Conservation (phyloP, 1,140 invertebrate genomes). For the Drosophila parvula region DNA sequence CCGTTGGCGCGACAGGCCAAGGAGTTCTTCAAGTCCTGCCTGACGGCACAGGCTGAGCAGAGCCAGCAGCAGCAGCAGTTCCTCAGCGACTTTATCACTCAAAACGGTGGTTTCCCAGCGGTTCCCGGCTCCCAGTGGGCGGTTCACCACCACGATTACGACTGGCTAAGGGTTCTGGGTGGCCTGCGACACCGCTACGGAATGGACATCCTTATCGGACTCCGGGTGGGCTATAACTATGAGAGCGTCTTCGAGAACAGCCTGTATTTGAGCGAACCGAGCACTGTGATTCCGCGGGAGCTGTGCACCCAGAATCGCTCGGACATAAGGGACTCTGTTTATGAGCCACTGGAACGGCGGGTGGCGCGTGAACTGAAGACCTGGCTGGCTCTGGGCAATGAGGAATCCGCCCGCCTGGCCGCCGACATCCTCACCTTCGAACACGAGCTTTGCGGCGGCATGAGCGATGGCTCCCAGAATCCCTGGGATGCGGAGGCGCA, state of each 20-base stretch:
- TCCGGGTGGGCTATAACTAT: conserved; percentile 94
- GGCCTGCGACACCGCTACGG: conserved; percentile 89
- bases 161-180: conserved; percentile 90
- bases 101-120: conserved; percentile 75
- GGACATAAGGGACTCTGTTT: conserved; percentile 43
- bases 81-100: conserved; percentile 86
- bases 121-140: conserved; percentile 72
- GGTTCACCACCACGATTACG: conserved; percentile 76
- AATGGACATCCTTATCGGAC: conserved; percentile 90
- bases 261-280: conserved; percentile 90
- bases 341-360: conserved; percentile 45
- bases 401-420: conserved; percentile 58
- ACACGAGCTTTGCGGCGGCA: conserved; percentile 65
- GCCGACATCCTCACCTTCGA: conserved; percentile 70
- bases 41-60: conserved; percentile 90
- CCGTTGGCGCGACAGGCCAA: conserved; percentile 87
- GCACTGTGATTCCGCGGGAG: conserved; percentile 60
- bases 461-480: conserved; percentile 24
- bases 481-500: conserved; percentile 53
- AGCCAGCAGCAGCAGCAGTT: conserved; percentile 91
- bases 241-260: conserved; percentile 93
- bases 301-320: conserved; percentile 49
- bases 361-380: conserved; percentile 56
- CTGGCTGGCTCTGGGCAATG: conserved; percentile 62
- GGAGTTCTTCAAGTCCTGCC: conserved; percentile 92